Evolutionary conservation across 2,888 invertebrate genomes (phyloP).

Genomic region (Smittia aterrima): DNA sequence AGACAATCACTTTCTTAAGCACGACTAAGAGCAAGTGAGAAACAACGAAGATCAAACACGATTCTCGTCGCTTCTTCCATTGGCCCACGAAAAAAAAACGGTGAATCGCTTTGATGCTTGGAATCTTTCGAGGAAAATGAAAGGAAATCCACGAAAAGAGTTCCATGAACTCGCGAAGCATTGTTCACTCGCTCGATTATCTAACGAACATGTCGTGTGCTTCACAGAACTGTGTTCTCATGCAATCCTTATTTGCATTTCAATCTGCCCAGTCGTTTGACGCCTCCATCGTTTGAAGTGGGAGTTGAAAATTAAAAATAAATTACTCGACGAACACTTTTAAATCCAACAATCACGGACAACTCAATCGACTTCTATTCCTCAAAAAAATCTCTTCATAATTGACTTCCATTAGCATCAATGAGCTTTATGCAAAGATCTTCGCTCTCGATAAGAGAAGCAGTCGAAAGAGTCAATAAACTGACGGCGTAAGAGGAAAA

Average conservation of each 20-base stretch:
- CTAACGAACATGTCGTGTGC: conserved; percentile 16
- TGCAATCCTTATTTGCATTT: conserved; percentile 23
- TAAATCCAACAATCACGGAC: too few species aligned
- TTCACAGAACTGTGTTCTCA: conserved; percentile 3
- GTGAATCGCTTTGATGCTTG: not conserved
- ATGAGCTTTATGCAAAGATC: not conserved
- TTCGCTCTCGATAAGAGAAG: not conserved
- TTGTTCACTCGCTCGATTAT: not conserved
- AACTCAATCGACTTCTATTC: too few species aligned
- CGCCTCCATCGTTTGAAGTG: too few species aligned
- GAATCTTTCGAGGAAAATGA: not conserved
- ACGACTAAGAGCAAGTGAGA: conserved; percentile 16
- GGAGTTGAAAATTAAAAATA: too few species aligned
- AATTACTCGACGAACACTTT: too few species aligned
- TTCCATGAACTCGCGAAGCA: not conserved
- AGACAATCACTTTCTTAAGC: conserved; percentile 32
- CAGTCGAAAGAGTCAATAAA: conserved; percentile 31
- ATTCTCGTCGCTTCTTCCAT: not conserved
- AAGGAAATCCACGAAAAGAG: too few species aligned
- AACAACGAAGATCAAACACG: not conserved
- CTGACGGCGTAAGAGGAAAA: conserved; percentile 22
- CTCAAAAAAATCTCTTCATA: not conserved
- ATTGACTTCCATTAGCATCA: not conserved
- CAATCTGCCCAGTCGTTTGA: not conserved
- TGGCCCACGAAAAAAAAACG: not conserved